Evolutionary conservation across 1,140 invertebrate species (phyloP).

Genomic region (Venturia canescens): DNA sequence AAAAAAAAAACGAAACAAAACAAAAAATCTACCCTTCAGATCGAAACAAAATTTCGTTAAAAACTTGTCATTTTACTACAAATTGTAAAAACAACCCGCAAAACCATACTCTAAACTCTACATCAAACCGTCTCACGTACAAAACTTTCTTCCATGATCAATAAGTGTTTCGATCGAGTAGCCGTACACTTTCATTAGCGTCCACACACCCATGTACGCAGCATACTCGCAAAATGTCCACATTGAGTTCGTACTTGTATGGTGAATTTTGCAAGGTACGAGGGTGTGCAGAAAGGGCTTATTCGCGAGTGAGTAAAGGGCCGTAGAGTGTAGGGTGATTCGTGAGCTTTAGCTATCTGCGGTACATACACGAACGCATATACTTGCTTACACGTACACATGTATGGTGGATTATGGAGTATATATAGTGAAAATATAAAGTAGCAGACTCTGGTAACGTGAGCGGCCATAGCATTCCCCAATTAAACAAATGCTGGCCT

Average conservation of each 20-base stretch:
- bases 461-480: conserved; percentile 66
- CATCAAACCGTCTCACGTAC: no score
- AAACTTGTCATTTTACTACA: no score
- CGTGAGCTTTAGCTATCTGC: not conserved
- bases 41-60: no score
- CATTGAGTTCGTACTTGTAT: not conserved
- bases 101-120: no score
- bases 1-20: no score
- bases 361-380: not conserved
- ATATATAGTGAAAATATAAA: conserved; percentile 6
- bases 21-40: no score
- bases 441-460: conserved; percentile 42
- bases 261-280: conserved; percentile 28
- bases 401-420: not conserved
- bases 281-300: conserved; percentile 12
- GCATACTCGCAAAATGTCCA: not conserved
- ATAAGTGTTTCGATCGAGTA: no score
- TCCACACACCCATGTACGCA: not conserved
- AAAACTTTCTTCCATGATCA: no score
- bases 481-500: conserved; percentile 70
- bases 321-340: conserved; percentile 40
- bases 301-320: conserved; percentile 45
- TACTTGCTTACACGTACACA: not conserved
- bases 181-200: not conserved
- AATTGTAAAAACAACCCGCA: no score